These are phyloP conservation scores for Zaprionus inermis DNA, from an alignment of 1,140 invertebrate species.

Conservation along the genomic window DNA sequence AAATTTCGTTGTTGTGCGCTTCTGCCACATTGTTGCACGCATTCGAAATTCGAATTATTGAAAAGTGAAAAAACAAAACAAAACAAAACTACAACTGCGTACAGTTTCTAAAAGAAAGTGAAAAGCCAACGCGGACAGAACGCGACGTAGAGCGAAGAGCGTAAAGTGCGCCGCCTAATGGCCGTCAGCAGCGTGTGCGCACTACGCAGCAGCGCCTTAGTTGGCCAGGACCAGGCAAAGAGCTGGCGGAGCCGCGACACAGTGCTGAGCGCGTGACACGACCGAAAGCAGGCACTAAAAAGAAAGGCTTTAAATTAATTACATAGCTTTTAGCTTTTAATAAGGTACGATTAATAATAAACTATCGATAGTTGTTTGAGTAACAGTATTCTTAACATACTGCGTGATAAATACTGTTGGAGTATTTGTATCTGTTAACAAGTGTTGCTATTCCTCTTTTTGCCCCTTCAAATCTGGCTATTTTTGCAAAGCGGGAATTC, in stretches of 20 bases:
- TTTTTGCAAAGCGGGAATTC: too few relatives aligned
- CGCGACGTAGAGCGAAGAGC: constrained; percentile 51
- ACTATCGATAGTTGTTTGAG: too few relatives aligned
- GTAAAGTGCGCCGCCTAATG: constrained; percentile 71
- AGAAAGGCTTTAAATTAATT: too few relatives aligned
- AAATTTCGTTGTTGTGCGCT: constrained; percentile 51
- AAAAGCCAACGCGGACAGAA: constrained; percentile 74
- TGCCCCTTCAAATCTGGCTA: too few relatives aligned
- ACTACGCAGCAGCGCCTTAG: constrained; percentile 55
- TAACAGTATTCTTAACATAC: too few relatives aligned
- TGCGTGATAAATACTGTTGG: too few relatives aligned
- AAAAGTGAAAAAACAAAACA: constrained; percentile 65
- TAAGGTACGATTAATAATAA: too few relatives aligned
- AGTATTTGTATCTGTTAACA: too few relatives aligned
- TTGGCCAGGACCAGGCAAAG: constrained; percentile 71
- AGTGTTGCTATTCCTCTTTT: too few relatives aligned
- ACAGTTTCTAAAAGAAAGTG: constrained; percentile 81
- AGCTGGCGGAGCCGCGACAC: constrained; percentile 8
- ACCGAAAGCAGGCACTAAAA: neutral
- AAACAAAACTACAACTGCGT: constrained; percentile 15
- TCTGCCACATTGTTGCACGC: constrained; percentile 74
- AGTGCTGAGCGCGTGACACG: constrained; percentile 25
- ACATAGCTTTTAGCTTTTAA: too few relatives aligned
- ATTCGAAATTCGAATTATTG: constrained; percentile 76
- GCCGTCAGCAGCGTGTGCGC: constrained; percentile 44